These are phyloP conservation scores for Rallus limicola DNA, from an alignment of 2,113 vertebrate genomes.

Conservation along the genomic window DNA sequence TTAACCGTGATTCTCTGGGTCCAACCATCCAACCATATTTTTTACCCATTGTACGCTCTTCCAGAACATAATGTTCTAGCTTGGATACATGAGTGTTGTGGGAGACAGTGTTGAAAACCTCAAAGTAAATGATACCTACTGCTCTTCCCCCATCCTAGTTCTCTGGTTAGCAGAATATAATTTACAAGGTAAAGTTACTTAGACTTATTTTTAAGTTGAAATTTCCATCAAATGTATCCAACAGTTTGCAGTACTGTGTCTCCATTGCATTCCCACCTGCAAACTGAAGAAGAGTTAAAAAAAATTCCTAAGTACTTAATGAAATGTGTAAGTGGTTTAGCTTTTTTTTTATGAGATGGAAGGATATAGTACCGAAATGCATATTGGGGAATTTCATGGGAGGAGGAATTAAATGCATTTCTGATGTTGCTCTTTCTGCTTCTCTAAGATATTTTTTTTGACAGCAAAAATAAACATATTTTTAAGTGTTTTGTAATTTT, in stretches of 20 bases:
- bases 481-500: conserved; percentile 17
- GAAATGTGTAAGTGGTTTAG: not conserved
- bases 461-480: not conserved
- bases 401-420: not conserved
- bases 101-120: not conserved
- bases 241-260: not conserved
- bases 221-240: not conserved
- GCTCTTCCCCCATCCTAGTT: not conserved
- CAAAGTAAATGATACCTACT: not conserved
- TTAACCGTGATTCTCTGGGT: not conserved
- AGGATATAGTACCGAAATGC: not conserved
- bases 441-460: not conserved
- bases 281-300: not conserved
- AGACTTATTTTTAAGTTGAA: not conserved
- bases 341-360: not conserved
- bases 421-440: not conserved
- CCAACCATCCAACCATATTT: not conserved
- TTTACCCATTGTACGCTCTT: not conserved
- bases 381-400: not conserved
- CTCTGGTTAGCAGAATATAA: not conserved
- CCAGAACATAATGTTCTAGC: not conserved
- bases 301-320: not conserved
- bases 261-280: not conserved
- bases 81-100: not conserved
- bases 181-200: not conserved